These are phyloP conservation scores for Anguilla rostrata DNA, from an alignment of 2,113 vertebrate species.

Conservation along the genomic window DNA sequence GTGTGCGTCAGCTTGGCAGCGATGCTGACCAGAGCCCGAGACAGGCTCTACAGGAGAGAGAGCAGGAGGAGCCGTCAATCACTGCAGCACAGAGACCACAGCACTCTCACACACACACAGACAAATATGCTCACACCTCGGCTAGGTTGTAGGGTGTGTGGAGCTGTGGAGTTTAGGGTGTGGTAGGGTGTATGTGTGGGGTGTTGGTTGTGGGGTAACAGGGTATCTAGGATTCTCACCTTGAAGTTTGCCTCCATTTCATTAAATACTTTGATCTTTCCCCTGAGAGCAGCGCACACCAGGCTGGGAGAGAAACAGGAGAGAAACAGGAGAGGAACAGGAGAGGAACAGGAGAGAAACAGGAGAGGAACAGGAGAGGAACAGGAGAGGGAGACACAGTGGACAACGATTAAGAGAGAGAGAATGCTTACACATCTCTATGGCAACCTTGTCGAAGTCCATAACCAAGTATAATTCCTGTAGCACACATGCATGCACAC, in stretches of 20 bases:
- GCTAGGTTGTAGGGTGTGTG: neutral
- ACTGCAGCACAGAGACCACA: no score
- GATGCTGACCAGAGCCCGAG: conserved; percentile 83
- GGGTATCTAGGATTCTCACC: conserved; percentile 69
- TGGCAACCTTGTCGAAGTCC: neutral
- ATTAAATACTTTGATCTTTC: conserved; percentile 78
- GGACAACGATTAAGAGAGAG: conserved; percentile 3
- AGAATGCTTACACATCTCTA: neutral
- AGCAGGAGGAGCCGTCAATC: neutral
- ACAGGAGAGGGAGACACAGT: no score
- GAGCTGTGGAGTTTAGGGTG: no score
- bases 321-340: no score
- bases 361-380: no score
- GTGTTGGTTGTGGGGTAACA: conserved; percentile 65
- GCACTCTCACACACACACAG: no score
- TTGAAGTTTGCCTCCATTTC: conserved; percentile 93
- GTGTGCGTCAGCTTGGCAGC: conserved; percentile 86
- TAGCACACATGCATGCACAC: neutral
- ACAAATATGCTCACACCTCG: no score
- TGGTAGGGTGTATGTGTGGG: no score
- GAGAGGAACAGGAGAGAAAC: no score
- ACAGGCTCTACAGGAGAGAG: conserved; percentile 73
- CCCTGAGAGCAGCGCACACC: conserved; percentile 84
- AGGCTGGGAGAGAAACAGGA: conserved; percentile 62
- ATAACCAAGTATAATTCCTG: no score